Evolutionary conservation across 2,888 invertebrate genomes (phyloP), one percentile per base, ranked within the genome.

Genomic region (Acleris emargana): DNA sequence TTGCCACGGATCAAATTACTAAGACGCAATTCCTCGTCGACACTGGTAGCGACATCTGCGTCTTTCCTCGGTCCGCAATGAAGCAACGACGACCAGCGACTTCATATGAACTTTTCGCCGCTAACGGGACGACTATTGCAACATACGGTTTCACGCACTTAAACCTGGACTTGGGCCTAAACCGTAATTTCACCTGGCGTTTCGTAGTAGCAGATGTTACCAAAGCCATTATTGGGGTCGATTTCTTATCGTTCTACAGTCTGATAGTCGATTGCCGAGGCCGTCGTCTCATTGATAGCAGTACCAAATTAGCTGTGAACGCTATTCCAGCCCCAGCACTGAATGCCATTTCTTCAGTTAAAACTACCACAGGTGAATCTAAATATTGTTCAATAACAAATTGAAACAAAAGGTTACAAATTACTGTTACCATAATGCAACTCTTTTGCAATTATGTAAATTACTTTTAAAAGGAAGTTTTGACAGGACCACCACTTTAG

Each of bases 1-100:
- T 76, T 61, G 58, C 77, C 13, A 71, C 69, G 5, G 76, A 78
- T 47, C 60, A 58, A 4, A 22, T 22, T 22, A 22, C 22, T 2
- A 22, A 22, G 22, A 22, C 22, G 22, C 22, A 22, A 22, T 22
- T 22, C 4, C 22, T 22, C 22, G 22, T 22, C 22, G 22, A 22
- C 22, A 22, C 22, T 22, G 22, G 22, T 22, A 22, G 22, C 22
- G 22, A 22, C 22, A 22, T 22, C 22, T 22, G 22, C 22, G 22
- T 22, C 2, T 54, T 68, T 18, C 62, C 71, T 7, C 59, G 66
- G 17, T 42, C 50, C 20, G 51, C 61, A 52, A 4, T 71, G 5
- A 42, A 28, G 16, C 57, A 68, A 16, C 70, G 69, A 7, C 70
- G 71, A 16, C 9, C 25, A 5, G 59, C 55, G 20, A 68, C 68